phyloP scores from a whole-genome alignment of 2,888 invertebrate species.

The Rugalucina vietnamica region DNA sequence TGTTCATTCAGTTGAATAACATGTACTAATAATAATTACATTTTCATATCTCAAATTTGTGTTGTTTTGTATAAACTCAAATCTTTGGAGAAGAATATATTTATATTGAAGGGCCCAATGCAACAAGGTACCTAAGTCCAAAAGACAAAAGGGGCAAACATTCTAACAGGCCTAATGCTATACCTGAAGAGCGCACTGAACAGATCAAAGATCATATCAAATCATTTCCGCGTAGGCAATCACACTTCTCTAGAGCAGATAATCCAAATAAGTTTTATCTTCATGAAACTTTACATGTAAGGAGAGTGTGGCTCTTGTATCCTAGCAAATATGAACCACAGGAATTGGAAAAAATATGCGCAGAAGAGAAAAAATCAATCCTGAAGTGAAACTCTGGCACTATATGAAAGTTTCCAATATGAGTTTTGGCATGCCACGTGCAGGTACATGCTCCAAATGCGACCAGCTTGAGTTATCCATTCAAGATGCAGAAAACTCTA shows the following conservation, averaged over 20 bases:
- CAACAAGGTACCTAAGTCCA: too few relatives aligned
- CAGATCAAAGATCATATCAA: background rate
- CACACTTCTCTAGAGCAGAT: constrained; percentile 5
- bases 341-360: constrained; percentile 17
- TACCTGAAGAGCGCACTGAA: background rate
- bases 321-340: constrained; percentile 30
- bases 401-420: constrained; percentile 28
- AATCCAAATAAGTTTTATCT: constrained; percentile 22
- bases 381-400: constrained; percentile 21
- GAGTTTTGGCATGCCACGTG: constrained; percentile 31
- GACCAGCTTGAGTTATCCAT: constrained; percentile 19
- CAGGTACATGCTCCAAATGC: constrained; percentile 39
- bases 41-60: too few relatives aligned
- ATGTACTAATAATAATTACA: too few relatives aligned
- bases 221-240: background rate
- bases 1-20: too few relatives aligned
- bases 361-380: constrained; percentile 10
- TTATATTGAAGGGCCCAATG: too few relatives aligned
- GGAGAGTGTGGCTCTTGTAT: constrained; percentile 38
- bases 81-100: too few relatives aligned
- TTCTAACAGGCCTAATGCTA: background rate
- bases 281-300: constrained; percentile 34
- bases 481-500: background rate
- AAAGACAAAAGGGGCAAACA: background rate
- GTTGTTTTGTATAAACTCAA: too few relatives aligned